Conservation (phyloP, 2,113 vertebrate species). For the Carettochelys insculpta region DNA sequence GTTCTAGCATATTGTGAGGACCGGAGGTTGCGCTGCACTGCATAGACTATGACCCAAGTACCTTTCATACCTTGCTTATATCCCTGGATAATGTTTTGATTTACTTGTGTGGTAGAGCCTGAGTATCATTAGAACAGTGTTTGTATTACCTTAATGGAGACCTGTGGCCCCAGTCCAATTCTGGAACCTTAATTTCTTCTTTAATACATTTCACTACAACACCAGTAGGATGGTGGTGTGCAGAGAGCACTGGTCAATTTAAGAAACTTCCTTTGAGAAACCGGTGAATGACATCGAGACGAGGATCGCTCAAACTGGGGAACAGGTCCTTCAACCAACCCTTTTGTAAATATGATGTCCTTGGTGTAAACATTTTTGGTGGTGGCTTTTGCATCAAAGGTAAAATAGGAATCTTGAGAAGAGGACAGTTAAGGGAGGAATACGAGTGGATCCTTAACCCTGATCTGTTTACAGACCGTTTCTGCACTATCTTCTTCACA, state of each 20-base stretch:
- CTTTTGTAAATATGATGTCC: not conserved
- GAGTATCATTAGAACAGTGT: not conserved
- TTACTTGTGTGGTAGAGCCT: not conserved
- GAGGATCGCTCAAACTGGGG: not conserved
- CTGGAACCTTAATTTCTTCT: too few relatives aligned
- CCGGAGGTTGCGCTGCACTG: fast-evolving
- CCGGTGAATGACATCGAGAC: not conserved
- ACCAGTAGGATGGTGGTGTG: not conserved
- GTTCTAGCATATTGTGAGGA: not conserved
- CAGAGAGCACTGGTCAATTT: not conserved
- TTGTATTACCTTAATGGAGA: not conserved
- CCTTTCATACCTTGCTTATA: not conserved
- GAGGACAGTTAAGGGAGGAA: not conserved
- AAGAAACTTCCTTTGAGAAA: not conserved
- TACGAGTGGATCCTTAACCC: not conserved
- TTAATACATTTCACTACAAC: not conserved
- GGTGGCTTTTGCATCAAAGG: not conserved
- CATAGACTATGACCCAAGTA: not conserved
- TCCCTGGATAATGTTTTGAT: not conserved
- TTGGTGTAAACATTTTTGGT: not conserved
- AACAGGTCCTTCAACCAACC: not conserved
- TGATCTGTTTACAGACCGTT: not conserved
- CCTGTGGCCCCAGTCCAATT: fast-evolving
- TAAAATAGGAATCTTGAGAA: not conserved
- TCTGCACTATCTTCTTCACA: not conserved